phyloP scores from a whole-genome alignment of 2,797 vertebrate species.

The Cyprinodon diabolis region DNA sequence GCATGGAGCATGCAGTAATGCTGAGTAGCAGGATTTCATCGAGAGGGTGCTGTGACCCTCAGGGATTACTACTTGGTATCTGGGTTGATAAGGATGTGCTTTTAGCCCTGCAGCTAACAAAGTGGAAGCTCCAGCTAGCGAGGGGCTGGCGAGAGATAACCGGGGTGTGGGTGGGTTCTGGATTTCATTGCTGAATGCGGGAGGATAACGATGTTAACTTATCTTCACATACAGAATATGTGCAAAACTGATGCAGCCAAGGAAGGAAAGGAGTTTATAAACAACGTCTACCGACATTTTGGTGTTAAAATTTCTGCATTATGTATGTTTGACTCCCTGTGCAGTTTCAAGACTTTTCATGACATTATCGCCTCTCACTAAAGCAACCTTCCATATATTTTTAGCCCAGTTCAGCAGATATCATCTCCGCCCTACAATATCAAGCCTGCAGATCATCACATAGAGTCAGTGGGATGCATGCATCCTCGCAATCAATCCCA shows the following conservation, averaged over 20 bases:
- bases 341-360: background rate
- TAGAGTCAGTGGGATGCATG: slow-evolving; percentile 30
- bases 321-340: too few species aligned
- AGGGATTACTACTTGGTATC: slow-evolving; percentile 44
- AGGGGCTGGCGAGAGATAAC: slow-evolving; percentile 31
- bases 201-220: slow-evolving; percentile 23
- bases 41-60: slow-evolving; percentile 43
- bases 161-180: slow-evolving; percentile 20
- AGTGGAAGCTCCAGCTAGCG: slow-evolving; percentile 14
- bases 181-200: slow-evolving; percentile 16
- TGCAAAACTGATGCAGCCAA: slow-evolving; percentile 1
- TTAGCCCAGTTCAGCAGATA: background rate
- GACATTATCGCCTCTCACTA: background rate
- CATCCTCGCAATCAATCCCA: slow-evolving; percentile 41
- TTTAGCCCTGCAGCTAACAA: slow-evolving; percentile 52
- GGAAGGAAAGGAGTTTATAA: background rate
- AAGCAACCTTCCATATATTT: slow-evolving; percentile 1
- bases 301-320: background rate
- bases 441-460: slow-evolving; percentile 10
- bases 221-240: background rate
- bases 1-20: slow-evolving; percentile 39
- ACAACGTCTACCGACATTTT: background rate
- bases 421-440: background rate
- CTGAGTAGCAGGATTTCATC: slow-evolving; percentile 59
- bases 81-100: slow-evolving; percentile 45